Evolutionary conservation across 2,888 invertebrate genomes (phyloP).

Genomic region (Hermaeophaga mercurialis): DNA sequence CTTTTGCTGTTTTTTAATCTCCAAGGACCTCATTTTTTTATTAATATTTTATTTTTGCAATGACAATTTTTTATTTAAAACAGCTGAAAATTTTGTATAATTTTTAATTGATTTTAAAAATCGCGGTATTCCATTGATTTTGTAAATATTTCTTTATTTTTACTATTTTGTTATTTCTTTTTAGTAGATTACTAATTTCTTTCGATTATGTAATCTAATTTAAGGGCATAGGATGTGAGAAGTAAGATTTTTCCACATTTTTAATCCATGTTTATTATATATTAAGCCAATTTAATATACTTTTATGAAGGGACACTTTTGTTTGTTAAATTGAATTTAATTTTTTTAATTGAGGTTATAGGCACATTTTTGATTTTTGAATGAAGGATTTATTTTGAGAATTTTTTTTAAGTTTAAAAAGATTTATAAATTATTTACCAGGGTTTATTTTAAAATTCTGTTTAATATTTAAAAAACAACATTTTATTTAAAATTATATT

Average conservation of each 20-base stretch:
- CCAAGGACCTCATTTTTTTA: conserved; percentile 4
- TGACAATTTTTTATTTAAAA: conserved; percentile 1
- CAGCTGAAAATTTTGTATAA: conserved; percentile 12
- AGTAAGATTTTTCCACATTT: conserved; percentile 5
- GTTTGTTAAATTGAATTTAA: neutral
- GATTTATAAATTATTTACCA: neutral
- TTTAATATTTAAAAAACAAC: too few relatives aligned
- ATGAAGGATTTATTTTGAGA: neutral
- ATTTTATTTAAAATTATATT: too few relatives aligned
- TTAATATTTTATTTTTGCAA: conserved; percentile 4
- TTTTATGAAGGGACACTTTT: too few relatives aligned
- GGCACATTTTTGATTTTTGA: too few relatives aligned
- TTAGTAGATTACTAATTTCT: neutral
- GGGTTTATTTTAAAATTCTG: too few relatives aligned
- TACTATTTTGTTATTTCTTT: neutral
- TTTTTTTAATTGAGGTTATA: neutral
- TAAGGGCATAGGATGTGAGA: neutral
- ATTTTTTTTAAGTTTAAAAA: neutral
- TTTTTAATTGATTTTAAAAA: conserved; percentile 1
- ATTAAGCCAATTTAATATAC: neutral
- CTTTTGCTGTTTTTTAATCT: conserved; percentile 1
- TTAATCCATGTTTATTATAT: neutral
- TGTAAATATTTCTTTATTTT: conserved; percentile 7
- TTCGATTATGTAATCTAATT: neutral
- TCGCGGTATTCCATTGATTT: neutral